Evolutionary conservation across 2,888 invertebrate species (phyloP).

Genomic region (Frankliniella intonsa): DNA sequence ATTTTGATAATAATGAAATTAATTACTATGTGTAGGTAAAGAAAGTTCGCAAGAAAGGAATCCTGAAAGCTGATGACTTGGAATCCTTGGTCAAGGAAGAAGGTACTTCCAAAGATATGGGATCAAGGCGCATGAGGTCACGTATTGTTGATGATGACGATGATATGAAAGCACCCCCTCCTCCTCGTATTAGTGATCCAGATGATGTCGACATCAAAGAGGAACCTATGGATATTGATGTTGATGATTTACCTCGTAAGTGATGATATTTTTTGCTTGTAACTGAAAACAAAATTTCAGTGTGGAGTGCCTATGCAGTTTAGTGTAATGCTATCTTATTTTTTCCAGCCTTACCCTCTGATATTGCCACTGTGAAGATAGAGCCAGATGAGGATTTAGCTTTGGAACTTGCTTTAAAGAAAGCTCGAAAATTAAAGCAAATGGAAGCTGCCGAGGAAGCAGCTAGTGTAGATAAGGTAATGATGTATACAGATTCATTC

Average conservation of each 20-base stretch:
- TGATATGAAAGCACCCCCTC: conserved; percentile 37
- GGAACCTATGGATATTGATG: conserved; percentile 53
- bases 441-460: conserved; percentile 46
- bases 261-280: conserved; percentile 31
- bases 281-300: background rate
- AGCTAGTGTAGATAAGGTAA: conserved; percentile 38
- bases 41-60: conserved; percentile 60
- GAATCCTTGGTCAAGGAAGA: conserved; percentile 32
- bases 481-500: conserved; percentile 28
- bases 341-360: conserved; percentile 42
- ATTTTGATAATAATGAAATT: background rate
- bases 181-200: conserved; percentile 30
- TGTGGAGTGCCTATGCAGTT: background rate
- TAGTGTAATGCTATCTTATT: background rate
- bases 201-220: conserved; percentile 43
- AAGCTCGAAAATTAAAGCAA: conserved; percentile 65
- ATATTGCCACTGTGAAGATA: conserved; percentile 53
- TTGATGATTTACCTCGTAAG: conserved; percentile 56
- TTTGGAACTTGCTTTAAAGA: conserved; percentile 61
- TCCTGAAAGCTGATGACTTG: conserved; percentile 69
- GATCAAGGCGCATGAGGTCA: conserved; percentile 38
- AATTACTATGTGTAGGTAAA: conserved; percentile 46
- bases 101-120: conserved; percentile 46
- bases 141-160: conserved; percentile 34
- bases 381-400: conserved; percentile 70